Base-by-base conservation (phyloP, 2,888 invertebrate species). In the Xestia rhomboidea region DNA sequence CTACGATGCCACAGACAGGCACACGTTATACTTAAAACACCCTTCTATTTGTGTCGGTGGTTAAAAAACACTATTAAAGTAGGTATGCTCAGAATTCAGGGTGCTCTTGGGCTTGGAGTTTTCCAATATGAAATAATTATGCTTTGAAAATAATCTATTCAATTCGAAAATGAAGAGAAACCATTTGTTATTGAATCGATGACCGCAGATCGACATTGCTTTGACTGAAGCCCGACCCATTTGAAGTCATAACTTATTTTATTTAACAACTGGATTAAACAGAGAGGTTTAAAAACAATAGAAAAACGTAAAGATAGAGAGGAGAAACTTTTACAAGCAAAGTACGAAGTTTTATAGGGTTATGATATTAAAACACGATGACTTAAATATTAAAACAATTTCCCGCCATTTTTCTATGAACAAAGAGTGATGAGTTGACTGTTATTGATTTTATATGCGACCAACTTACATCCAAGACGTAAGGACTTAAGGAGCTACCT, bases 121-220 rank as follows among this genome's bases (percentile, higher is more conserved):
- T 8, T 30, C 30, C 60, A 60, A 18, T 30, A 27, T 27, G 15
- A 57, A 57, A 27, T 13, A 34, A 3, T 34, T 34, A 15, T 54
- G n/a, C 2, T 57, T 6, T 15, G 1, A 1, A 27, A 57, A 27
- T 27, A 27, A 15, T 15, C n/a, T 15, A 27, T 15, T 27, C 30
- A 18, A 60, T 30, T 60, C 30, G 18, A 60, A 18, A 27, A 60
- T 18, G 2, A 8, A 60, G 18, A 60, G 21, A 34, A 34, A 34
- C 30, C 11, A 62, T 34, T 34, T 44, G n/a, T 75, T 73, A 30
- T 27, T n/a, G 30, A 34, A 27, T n/a, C n/a, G n/a, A n/a, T 38
- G 38, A 57, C 64, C 46, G 54, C 27, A 7, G 8, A 38, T 46
- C 18, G 64, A 76, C 46, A 38, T 75, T 66, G 27, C 24, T 64